Evolutionary conservation across 2,113 vertebrate genomes (phyloP).

Genomic region (Peromyscus maniculatus): DNA sequence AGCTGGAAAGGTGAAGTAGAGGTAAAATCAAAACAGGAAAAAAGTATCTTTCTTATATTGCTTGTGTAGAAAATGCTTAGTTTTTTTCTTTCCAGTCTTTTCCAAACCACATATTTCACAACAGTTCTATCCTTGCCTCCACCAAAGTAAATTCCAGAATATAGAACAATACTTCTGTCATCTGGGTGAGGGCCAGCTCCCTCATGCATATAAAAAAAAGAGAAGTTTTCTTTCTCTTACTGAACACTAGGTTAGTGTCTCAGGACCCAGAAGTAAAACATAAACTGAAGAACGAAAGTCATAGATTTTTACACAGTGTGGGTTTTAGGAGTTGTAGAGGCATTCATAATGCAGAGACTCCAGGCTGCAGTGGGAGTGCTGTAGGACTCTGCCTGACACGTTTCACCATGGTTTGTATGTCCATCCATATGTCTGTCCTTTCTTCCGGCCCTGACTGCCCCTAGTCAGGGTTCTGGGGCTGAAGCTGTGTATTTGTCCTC

Average conservation of each 20-base stretch:
- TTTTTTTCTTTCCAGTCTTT: not conserved
- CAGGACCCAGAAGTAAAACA: not conserved
- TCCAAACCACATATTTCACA: not conserved
- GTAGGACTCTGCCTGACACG: not conserved
- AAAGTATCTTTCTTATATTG: not conserved
- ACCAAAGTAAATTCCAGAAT: not conserved
- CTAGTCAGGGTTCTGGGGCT: not conserved
- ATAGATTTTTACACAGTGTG: not conserved
- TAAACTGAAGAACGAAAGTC: not conserved
- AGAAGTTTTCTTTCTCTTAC: not conserved
- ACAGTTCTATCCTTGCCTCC: not conserved
- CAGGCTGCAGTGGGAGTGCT: not conserved
- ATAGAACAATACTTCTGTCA: not conserved
- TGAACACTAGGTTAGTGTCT: not conserved
- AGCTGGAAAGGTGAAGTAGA: not conserved
- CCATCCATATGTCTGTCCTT: not conserved
- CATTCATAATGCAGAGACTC: not conserved
- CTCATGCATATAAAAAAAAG: not conserved
- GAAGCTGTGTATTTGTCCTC: not conserved
- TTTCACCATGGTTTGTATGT: not conserved
- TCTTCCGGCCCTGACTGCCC: not conserved
- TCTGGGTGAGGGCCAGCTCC: not conserved
- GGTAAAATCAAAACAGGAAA: constrained; percentile 13
- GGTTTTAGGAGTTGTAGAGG: not conserved
- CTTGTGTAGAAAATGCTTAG: not conserved